phyloP scores from a whole-genome alignment of 2,113 vertebrate species.

The Brevimyrus niger region DNA sequence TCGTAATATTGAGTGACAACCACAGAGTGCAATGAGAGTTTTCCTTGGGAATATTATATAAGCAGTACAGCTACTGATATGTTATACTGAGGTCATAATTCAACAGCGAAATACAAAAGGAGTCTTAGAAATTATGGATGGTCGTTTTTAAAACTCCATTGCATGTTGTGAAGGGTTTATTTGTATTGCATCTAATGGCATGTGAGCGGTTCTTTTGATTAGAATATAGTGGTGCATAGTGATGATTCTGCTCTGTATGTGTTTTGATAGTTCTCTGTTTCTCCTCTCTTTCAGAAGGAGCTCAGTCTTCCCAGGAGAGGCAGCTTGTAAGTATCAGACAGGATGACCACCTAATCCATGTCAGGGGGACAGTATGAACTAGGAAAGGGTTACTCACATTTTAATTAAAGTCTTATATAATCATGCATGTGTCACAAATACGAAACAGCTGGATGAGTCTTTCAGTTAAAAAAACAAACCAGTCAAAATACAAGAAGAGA shows the following conservation, averaged over 20 bases:
- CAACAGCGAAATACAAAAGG: not conserved
- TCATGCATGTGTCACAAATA: not conserved
- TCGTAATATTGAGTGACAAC: not conserved
- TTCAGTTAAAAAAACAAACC: no score
- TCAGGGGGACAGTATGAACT: not conserved
- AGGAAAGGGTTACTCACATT: not conserved
- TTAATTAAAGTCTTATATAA: not conserved
- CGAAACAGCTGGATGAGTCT: not conserved
- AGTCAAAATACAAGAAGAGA: not conserved
- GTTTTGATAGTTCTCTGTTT: not conserved
- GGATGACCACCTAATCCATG: not conserved
- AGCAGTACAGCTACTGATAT: not conserved
- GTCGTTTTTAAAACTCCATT: not conserved
- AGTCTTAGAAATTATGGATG: not conserved
- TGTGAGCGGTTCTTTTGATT: not conserved
- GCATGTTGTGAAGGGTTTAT: not conserved
- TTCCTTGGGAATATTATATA: not conserved
- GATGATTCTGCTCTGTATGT: not conserved
- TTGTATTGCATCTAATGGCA: not conserved
- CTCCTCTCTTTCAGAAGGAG: conserved; percentile 78
- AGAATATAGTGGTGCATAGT: not conserved
- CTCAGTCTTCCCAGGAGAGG: conserved; percentile 93
- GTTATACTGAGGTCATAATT: not conserved
- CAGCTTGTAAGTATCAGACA: conserved; percentile 76
- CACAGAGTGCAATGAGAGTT: not conserved